Percentiles rank a stretch among this genome's conserved stretches.
Conservation (phyloP, 1,140 invertebrate species). For the Acromyrmex heyeri region DNA sequence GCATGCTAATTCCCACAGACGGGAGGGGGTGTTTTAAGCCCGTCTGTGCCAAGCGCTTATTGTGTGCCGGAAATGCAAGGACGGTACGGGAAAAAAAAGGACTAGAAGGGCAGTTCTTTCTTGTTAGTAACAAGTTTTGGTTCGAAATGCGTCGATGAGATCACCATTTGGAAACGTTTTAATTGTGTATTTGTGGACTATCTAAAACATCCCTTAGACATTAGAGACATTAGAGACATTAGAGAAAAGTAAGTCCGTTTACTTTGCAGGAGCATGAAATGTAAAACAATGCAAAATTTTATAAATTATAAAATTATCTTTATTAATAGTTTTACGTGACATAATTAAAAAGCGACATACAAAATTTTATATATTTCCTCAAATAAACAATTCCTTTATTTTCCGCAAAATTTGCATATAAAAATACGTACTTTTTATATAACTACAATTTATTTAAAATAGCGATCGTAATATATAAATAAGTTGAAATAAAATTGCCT, state of each 20-base stretch:
- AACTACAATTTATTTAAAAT: conserved; percentile 12
- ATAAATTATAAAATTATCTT: not conserved
- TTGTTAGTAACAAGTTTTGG: conserved; percentile 18
- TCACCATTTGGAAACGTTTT: not conserved
- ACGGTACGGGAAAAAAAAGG: conserved; percentile 31
- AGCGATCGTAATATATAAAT: not conserved
- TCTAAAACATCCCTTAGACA: not conserved
- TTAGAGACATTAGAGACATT: not conserved
- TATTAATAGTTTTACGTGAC: not conserved
- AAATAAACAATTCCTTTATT: not conserved
- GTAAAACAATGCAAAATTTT: not conserved
- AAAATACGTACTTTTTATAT: conserved; percentile 1
- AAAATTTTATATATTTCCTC: not conserved
- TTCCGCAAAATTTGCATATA: not conserved
- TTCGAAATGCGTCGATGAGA: conserved; percentile 35
- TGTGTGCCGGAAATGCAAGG: conserved; percentile 46
- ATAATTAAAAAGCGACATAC: not conserved
- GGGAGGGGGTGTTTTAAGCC: conserved; percentile 72
- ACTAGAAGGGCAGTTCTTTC: not conserved
- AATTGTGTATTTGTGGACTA: not conserved
- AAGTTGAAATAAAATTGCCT: not conserved
- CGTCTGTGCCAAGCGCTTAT: conserved; percentile 67
- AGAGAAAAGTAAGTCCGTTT: not conserved
- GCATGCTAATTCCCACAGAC: conserved; percentile 78
- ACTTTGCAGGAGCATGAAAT: not conserved